Evolutionary conservation across 2,797 vertebrate species (phyloP).

Genomic region (Meriones psammophilus): DNA sequence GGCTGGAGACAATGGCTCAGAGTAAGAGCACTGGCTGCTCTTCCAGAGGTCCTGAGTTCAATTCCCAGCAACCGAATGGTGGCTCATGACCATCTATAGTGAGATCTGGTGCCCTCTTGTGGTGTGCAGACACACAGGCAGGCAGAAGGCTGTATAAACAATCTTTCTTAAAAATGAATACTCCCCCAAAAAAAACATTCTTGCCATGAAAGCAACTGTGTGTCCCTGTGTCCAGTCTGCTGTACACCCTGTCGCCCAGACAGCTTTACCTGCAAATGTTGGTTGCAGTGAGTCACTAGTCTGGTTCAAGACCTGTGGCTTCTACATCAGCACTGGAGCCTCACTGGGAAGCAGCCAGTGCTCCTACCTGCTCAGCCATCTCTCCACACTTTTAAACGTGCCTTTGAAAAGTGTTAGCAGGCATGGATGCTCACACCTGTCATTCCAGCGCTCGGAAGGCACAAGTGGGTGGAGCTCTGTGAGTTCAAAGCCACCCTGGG

Average conservation of each 20-base stretch:
- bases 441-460: neutral
- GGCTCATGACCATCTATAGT: too few relatives aligned
- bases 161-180: too few relatives aligned
- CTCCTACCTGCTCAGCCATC: neutral
- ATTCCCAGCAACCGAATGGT: too few relatives aligned
- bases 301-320: neutral
- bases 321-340: neutral
- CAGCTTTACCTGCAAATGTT: neutral
- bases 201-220: too few relatives aligned
- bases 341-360: neutral
- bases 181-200: neutral
- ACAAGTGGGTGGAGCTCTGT: neutral
- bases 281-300: neutral
- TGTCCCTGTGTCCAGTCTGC: too few relatives aligned
- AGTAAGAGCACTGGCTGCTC: too few relatives aligned
- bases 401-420: neutral
- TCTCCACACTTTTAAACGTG: neutral
- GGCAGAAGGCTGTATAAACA: too few relatives aligned
- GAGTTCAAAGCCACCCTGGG: neutral
- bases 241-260: too few relatives aligned
- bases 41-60: too few relatives aligned
- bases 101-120: too few relatives aligned
- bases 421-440: too few relatives aligned
- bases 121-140: rapidly evolving
- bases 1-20: too few relatives aligned